Evolutionary conservation across 2,888 invertebrate genomes (phyloP).

Genomic region (Lycaena phlaeas): DNA sequence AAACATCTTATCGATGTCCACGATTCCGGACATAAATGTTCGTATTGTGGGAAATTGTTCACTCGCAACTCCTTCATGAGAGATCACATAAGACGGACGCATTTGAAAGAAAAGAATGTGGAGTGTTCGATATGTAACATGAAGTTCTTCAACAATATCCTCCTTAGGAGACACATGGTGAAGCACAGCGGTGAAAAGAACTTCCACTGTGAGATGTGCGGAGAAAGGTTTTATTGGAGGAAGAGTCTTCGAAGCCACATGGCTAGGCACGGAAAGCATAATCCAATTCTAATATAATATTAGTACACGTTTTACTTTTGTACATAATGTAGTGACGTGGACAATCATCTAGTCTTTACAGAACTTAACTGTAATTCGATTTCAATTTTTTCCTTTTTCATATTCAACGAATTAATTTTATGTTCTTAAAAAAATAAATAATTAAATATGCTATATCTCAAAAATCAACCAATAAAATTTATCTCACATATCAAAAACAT

Average conservation of each 20-base stretch:
- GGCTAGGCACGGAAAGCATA: slow-evolving; percentile 46
- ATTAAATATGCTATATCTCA: not conserved
- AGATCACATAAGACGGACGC: slow-evolving; percentile 52
- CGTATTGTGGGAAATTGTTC: slow-evolving; percentile 55
- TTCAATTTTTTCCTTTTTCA: no score
- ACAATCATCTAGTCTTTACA: no score
- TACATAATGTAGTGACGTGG: no score
- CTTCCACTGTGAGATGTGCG: slow-evolving; percentile 75
- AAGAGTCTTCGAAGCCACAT: slow-evolving; percentile 75
- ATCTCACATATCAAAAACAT: slow-evolving; percentile 14
- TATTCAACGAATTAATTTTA: no score
- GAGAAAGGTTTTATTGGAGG: slow-evolving; percentile 73
- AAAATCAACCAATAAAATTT: slow-evolving; percentile 4
- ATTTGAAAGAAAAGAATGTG: slow-evolving; percentile 59
- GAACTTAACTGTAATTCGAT: no score
- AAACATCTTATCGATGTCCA: slow-evolving; percentile 71
- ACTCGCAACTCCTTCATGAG: slow-evolving; percentile 54
- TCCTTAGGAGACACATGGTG: slow-evolving; percentile 54
- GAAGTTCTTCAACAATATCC: slow-evolving; percentile 60
- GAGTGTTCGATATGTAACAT: slow-evolving; percentile 58
- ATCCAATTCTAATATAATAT: slow-evolving; percentile 24
- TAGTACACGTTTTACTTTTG: no score
- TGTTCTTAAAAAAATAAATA: no score
- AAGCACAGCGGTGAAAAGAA: slow-evolving; percentile 68
- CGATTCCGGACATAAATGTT: slow-evolving; percentile 55